Evolutionary conservation across 2,113 vertebrate species (phyloP).

Genomic region (Pelecanus crispus): DNA sequence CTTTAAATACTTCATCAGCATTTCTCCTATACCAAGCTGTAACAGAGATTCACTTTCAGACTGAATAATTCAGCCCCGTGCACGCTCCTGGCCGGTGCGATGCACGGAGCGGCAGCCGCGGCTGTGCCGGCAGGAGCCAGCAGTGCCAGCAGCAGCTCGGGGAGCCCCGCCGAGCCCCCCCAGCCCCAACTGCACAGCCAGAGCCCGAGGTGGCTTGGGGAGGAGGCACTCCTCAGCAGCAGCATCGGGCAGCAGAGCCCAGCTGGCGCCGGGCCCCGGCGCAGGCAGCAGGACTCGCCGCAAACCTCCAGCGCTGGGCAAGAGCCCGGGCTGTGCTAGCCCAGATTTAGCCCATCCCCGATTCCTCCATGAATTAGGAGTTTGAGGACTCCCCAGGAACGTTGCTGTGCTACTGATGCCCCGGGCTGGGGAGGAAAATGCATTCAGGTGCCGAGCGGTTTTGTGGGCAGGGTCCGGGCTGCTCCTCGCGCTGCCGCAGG

Average conservation of each 20-base stretch:
- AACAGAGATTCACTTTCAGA: neutral
- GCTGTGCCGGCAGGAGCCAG: fast-evolving
- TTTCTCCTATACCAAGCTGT: neutral
- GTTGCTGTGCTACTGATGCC: too few species aligned
- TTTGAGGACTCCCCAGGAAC: neutral
- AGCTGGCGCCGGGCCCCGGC: fast-evolving
- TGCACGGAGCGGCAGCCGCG: fast-evolving
- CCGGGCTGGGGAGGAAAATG: fast-evolving
- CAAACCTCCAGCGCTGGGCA: neutral
- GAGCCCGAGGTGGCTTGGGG: fast-evolving
- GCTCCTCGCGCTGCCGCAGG: neutral
- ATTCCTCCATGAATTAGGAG: neutral
- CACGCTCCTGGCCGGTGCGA: fast-evolving
- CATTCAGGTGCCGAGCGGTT: neutral
- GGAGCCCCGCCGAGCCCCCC: fast-evolving
- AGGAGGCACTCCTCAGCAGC: too few species aligned
- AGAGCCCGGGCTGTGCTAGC: neutral
- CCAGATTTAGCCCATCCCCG: fast-evolving
- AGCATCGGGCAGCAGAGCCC: neutral
- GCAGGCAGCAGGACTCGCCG: neutral
- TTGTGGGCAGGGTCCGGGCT: neutral
- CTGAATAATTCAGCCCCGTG: neutral
- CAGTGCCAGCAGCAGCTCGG: neutral
- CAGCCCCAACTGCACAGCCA: neutral
- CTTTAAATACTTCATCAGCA: slow-evolving; percentile 34